Evolutionary conservation across 1,140 invertebrate species (phyloP).

Genomic region (Antheraea mylitta): DNA sequence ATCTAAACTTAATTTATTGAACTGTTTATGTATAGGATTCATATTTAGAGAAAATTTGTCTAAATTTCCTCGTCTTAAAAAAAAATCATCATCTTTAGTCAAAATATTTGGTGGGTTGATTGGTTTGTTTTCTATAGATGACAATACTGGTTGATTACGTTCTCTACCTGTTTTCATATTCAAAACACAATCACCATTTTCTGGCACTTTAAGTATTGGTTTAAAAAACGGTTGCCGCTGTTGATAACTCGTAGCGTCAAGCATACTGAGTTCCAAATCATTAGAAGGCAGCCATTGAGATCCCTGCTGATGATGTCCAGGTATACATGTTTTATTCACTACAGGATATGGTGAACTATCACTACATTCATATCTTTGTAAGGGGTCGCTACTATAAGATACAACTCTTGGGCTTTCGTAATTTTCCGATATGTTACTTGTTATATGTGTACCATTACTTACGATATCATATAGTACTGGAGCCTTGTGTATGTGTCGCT

Average conservation of each 20-base stretch:
- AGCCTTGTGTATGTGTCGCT: slow-evolving; percentile 30
- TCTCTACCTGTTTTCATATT: slow-evolving; percentile 6
- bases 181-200: background rate
- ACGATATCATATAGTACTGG: slow-evolving; percentile 8
- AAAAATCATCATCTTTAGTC: slow-evolving; percentile 51
- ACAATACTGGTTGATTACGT: slow-evolving; percentile 22
- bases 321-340: slow-evolving; percentile 43
- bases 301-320: slow-evolving; percentile 16
- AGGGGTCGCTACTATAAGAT: slow-evolving; percentile 44
- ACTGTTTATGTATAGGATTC: slow-evolving; percentile 35
- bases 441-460: background rate
- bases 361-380: slow-evolving; percentile 51
- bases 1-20: slow-evolving; percentile 38
- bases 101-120: slow-evolving; percentile 40
- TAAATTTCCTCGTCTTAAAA: slow-evolving; percentile 52
- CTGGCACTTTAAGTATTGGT: slow-evolving; percentile 17
- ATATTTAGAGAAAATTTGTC: slow-evolving; percentile 19
- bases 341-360: slow-evolving; percentile 55
- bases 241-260: slow-evolving; percentile 42
- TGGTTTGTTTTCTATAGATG: slow-evolving; percentile 39
- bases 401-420: slow-evolving; percentile 30
- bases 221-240: slow-evolving; percentile 25
- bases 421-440: slow-evolving; percentile 17
- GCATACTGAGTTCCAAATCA: slow-evolving; percentile 63
- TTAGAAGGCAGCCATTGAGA: slow-evolving; percentile 45